Percentiles rank a stretch among this genome's conserved stretches.
Conservation (phyloP, 2,888 invertebrate genomes). For the Standfussiana lucernea region DNA sequence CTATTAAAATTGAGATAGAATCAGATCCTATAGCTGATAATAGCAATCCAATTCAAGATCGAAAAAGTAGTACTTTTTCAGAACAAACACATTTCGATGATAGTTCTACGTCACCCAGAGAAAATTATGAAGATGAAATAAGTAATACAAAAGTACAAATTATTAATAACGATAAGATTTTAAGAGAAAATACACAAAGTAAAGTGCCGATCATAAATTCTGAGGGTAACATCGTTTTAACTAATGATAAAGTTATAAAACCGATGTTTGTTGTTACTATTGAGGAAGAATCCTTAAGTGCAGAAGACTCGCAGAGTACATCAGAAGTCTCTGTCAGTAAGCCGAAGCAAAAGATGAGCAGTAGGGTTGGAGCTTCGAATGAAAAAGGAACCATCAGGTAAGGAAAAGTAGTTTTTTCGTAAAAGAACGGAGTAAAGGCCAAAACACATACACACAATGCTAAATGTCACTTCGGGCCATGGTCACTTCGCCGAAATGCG, state of each 20-base stretch:
- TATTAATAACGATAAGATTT: background rate
- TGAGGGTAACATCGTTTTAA: slow-evolving; percentile 5
- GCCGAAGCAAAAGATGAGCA: background rate
- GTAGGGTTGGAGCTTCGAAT: background rate
- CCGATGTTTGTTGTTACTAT: background rate
- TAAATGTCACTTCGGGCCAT: too few species aligned
- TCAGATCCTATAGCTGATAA: slow-evolving; percentile 39
- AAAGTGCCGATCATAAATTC: background rate
- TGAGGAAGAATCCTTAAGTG: background rate
- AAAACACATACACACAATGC: too few species aligned
- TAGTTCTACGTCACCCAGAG: background rate
- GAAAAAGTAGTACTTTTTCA: background rate
- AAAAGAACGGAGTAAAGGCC: too few species aligned
- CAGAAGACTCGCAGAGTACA: background rate
- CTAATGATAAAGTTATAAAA: slow-evolving; percentile 5
- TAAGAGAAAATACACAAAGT: background rate
- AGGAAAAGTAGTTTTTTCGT: background rate
- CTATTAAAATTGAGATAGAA: slow-evolving; percentile 29
- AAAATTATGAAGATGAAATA: background rate
- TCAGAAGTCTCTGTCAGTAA: background rate
- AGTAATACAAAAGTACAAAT: slow-evolving; percentile 1
- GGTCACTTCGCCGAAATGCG: too few species aligned
- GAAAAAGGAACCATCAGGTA: slow-evolving; percentile 4
- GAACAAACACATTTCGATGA: background rate
- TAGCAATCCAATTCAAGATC: background rate